These are phyloP conservation scores for human (Homo sapiens) DNA, from an alignment of 2,113 vertebrate species.

Conservation along the genomic window GRCh38 chr11:132435001-132435500, in stretches of 20 bases:
- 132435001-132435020: not conserved
- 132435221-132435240: slow-evolving; percentile 79
- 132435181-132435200: slow-evolving; percentile 85
- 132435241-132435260: slow-evolving; percentile 82
- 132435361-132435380: not conserved
- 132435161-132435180: slow-evolving; percentile 79
- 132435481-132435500: not conserved
- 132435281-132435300: slow-evolving; percentile 57
- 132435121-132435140: slow-evolving; percentile 80
- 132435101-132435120: slow-evolving; percentile 61
- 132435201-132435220: slow-evolving; percentile 80
- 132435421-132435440: not conserved
- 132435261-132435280: slow-evolving; percentile 70
- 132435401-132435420: slow-evolving; percentile 1
- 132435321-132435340: not conserved
- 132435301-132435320: slow-evolving; percentile 36
- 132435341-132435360: not conserved
- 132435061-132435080: slow-evolving; percentile 58
- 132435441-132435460: slow-evolving; percentile 5
- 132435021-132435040: not conserved
- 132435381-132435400: slow-evolving; percentile 5
- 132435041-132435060: not conserved
- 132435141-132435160: slow-evolving; percentile 82
- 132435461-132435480: not conserved
- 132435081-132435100: slow-evolving; percentile 48